Evolutionary conservation across 2,888 invertebrate genomes (phyloP).

Genomic region (Dicyrtomina minuta): DNA sequence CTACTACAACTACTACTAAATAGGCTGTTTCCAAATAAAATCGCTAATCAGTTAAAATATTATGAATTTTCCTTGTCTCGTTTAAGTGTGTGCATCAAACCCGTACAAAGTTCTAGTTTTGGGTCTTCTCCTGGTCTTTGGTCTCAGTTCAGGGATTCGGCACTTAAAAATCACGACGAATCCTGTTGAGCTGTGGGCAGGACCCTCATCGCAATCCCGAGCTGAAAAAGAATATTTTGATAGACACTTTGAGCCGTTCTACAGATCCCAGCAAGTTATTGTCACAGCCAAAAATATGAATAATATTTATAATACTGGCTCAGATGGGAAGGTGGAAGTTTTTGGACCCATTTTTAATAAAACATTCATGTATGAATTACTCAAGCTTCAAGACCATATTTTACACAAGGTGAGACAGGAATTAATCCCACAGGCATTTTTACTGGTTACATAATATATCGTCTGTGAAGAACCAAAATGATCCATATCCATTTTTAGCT

Average conservation of each 20-base stretch:
- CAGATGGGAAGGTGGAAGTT: conserved; percentile 63
- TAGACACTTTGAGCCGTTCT: conserved; percentile 89
- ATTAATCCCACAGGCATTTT: too few species aligned
- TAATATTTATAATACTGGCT: conserved; percentile 64
- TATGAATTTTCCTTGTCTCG: too few species aligned
- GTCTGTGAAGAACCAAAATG: too few species aligned
- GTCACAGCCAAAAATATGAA: conserved; percentile 59
- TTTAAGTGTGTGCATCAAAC: conserved; percentile 50
- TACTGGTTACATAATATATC: too few species aligned
- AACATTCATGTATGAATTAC: conserved; percentile 73
- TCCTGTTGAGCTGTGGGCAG: conserved; percentile 96
- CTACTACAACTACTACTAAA: too few species aligned
- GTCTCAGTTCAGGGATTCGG: conserved; percentile 72
- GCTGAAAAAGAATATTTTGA: conserved; percentile 89
- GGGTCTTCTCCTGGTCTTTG: conserved; percentile 37
- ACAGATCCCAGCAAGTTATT: conserved; percentile 90
- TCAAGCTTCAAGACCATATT: conserved; percentile 72
- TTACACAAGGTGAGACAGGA: conserved; percentile 57
- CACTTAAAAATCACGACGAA: conserved; percentile 82
- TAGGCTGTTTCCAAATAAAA: too few species aligned
- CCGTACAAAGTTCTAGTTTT: conserved; percentile 44
- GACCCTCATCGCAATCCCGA: conserved; percentile 81
- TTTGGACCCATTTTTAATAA: conserved; percentile 87
- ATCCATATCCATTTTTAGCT: too few species aligned
- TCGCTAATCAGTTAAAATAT: too few species aligned